phyloP scores from a whole-genome alignment of 2,888 invertebrate genomes.

The Vanessa cardui region DNA sequence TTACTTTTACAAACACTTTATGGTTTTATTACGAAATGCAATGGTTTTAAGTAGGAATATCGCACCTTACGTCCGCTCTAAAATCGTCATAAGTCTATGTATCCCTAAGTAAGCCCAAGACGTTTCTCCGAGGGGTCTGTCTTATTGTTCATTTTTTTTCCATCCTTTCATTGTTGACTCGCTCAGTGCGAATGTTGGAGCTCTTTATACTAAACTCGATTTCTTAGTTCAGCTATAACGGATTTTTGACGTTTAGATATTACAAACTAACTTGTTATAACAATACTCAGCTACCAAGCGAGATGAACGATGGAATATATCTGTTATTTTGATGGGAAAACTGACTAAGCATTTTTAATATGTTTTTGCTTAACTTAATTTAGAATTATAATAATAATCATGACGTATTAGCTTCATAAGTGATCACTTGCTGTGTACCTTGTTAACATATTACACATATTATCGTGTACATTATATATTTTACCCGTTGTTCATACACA shows the following conservation, averaged over 20 bases:
- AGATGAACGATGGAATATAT: neutral
- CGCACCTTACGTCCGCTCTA: conserved; percentile 33
- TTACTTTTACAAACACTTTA: too few relatives aligned
- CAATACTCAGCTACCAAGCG: conserved; percentile 12
- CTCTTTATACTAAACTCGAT: conserved; percentile 48
- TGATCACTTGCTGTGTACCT: too few relatives aligned
- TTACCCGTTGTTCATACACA: too few relatives aligned
- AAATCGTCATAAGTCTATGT: conserved; percentile 8
- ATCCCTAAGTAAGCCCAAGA: conserved; percentile 54
- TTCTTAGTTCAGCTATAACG: conserved; percentile 26
- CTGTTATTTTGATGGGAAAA: too few relatives aligned
- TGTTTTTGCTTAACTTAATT: too few relatives aligned
- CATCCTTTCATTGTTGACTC: conserved; percentile 62
- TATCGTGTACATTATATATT: too few relatives aligned
- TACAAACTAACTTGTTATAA: conserved; percentile 1
- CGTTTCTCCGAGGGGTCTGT: conserved; percentile 60
- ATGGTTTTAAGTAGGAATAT: neutral
- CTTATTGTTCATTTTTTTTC: conserved; percentile 62
- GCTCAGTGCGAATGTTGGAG: conserved; percentile 53
- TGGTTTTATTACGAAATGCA: too few relatives aligned
- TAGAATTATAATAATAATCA: too few relatives aligned
- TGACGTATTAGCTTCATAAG: too few relatives aligned
- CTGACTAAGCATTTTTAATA: too few relatives aligned
- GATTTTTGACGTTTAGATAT: conserved; percentile 18
- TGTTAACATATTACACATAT: too few relatives aligned